Evolutionary conservation across 2,113 vertebrate genomes (phyloP).

Genomic region (Piaya cayana): DNA sequence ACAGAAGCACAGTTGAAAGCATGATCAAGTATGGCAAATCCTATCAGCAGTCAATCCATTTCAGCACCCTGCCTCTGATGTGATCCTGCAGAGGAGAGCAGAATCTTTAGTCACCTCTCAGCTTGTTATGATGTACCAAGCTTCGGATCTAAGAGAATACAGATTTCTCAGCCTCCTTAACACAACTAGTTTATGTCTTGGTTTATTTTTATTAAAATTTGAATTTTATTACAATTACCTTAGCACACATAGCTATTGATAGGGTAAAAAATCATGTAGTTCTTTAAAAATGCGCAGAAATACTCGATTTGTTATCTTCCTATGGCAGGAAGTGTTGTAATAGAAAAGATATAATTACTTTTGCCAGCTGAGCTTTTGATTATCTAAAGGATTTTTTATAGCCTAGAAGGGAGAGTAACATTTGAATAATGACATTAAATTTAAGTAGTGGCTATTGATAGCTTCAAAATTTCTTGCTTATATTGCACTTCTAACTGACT

Average conservation of each 20-base stretch:
- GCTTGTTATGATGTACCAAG: background rate
- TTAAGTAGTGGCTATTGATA: background rate
- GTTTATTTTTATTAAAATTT: background rate
- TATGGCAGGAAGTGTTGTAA: background rate
- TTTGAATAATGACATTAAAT: conserved; percentile 2
- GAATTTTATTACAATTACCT: background rate
- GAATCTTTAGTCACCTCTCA: background rate
- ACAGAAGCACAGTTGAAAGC: background rate
- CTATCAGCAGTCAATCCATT: conserved; percentile 60
- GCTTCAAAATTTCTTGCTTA: background rate
- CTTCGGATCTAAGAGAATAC: background rate
- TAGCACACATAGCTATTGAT: background rate
- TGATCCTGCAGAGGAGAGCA: background rate
- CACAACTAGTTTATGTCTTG: background rate
- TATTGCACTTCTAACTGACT: background rate
- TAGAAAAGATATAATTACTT: background rate
- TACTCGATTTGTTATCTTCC: background rate
- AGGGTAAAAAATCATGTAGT: background rate
- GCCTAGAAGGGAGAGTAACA: background rate
- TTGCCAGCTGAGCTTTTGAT: background rate
- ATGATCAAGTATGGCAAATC: conserved; percentile 48
- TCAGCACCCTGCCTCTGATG: background rate
- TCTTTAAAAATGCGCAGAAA: background rate
- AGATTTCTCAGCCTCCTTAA: background rate
- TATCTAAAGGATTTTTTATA: background rate